phyloP scores from a whole-genome alignment of 1,140 invertebrate genomes.

The Neuroterus valhalla region DNA sequence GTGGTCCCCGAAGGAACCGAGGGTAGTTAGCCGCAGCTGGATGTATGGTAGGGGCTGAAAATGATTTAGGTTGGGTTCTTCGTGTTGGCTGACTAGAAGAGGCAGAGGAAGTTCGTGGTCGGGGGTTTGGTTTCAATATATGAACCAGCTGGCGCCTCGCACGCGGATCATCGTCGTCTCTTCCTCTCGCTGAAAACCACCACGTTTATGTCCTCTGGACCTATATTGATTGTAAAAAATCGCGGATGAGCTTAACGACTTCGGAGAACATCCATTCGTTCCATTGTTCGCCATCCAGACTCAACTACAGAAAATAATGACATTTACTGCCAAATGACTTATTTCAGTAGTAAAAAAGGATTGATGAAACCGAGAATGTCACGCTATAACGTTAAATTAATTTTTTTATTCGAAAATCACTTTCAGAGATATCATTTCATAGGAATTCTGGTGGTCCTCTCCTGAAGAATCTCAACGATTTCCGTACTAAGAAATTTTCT shows the following conservation, averaged over 20 bases:
- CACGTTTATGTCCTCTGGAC: slow-evolving; percentile 17
- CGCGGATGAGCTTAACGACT: slow-evolving; percentile 24
- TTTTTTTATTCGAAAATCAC: no score
- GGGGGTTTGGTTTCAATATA: slow-evolving; percentile 65
- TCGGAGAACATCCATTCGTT: slow-evolving; percentile 17
- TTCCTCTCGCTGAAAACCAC: slow-evolving; percentile 46
- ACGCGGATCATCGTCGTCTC: slow-evolving; percentile 60
- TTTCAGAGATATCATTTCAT: no score
- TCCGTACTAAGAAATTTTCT: no score
- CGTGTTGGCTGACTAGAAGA: slow-evolving; percentile 42
- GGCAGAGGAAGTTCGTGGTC: slow-evolving; percentile 46
- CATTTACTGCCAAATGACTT: neutral
- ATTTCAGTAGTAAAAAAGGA: neutral
- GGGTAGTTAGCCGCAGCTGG: slow-evolving; percentile 31
- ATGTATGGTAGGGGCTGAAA: slow-evolving; percentile 48
- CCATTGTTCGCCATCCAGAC: neutral
- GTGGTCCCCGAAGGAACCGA: slow-evolving; percentile 48
- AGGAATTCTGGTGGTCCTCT: no score
- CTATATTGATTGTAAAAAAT: slow-evolving; percentile 30
- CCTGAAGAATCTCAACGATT: no score
- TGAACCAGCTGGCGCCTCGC: slow-evolving; percentile 68
- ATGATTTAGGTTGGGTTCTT: slow-evolving; percentile 48
- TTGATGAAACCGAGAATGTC: no score
- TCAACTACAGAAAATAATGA: slow-evolving; percentile 11
- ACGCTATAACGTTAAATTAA: no score